Conservation (phyloP, 2,113 vertebrate species). For the Podarcis cretensis region DNA sequence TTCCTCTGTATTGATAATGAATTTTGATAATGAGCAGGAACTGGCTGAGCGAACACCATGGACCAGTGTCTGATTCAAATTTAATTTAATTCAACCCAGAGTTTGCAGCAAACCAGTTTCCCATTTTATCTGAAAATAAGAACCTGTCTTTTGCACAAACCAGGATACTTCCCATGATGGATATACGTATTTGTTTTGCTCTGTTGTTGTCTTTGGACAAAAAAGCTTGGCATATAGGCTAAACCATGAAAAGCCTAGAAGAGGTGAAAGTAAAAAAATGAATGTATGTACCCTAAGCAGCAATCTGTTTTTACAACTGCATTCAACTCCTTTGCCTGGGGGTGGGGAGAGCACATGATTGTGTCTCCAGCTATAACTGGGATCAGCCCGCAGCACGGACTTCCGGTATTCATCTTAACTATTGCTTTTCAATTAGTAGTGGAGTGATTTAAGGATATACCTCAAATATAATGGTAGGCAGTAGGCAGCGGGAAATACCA, state of each 20-base stretch:
- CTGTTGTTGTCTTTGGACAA: not conserved
- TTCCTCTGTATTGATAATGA: not conserved
- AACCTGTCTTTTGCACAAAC: not conserved
- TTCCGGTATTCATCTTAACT: not conserved
- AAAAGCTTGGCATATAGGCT: not conserved
- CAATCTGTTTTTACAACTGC: not conserved
- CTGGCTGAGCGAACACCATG: not conserved
- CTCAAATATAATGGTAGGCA: not conserved
- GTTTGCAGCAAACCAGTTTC: not conserved
- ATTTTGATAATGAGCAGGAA: not conserved
- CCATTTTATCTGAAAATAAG: not conserved
- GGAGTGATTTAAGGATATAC: not conserved
- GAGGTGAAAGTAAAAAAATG: not conserved
- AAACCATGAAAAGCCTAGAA: not conserved
- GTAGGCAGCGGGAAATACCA: not conserved
- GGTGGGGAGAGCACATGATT: not conserved
- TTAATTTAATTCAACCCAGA: no score
- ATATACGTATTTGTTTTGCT: not conserved
- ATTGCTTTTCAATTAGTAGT: not conserved
- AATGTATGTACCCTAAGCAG: not conserved
- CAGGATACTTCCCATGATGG: not conserved
- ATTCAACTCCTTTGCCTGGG: not conserved
- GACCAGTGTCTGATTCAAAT: not conserved
- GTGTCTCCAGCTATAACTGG: not conserved
- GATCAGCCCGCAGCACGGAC: no score